These are phyloP conservation scores for Standfussiana lucernea DNA, from an alignment of 2,888 invertebrate genomes.

Conservation along the genomic window DNA sequence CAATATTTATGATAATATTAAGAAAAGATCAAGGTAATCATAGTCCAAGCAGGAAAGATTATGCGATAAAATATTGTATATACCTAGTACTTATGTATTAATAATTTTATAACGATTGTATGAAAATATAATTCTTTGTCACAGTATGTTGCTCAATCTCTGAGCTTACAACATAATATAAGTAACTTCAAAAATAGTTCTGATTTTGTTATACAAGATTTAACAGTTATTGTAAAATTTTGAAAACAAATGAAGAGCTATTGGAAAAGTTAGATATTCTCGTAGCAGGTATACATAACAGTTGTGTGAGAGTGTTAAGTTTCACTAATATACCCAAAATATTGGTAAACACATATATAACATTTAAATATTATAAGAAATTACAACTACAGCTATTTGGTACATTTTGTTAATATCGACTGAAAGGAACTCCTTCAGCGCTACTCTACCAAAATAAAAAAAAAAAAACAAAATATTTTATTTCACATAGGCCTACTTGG, in stretches of 20 bases:
- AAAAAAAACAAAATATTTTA: too few species aligned
- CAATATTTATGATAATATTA: conserved; percentile 68
- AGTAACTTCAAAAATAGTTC: conserved; percentile 5
- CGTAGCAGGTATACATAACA: not conserved
- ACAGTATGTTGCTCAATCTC: not conserved
- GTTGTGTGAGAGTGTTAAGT: not conserved
- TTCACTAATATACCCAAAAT: conserved; percentile 23
- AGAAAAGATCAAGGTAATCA: conserved; percentile 90
- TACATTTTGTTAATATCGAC: conserved; percentile 52
- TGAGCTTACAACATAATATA: conserved; percentile 9
- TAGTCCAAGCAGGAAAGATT: conserved; percentile 75
- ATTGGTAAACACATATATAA: conserved; percentile 37
- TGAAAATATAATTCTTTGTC: conserved; percentile 28
- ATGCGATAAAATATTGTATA: conserved; percentile 46
- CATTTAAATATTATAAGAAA: conserved; percentile 48
- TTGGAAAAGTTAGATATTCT: not conserved
- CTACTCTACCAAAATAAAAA: too few species aligned
- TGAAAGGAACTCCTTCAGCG: conserved; percentile 22
- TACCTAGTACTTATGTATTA: conserved; percentile 22
- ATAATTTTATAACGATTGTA: conserved; percentile 14
- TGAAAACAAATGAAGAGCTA: conserved; percentile 33
- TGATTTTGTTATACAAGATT: conserved; percentile 39
- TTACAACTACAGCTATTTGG: conserved; percentile 62
- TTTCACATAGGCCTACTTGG: too few species aligned
- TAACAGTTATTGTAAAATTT: conserved; percentile 29